These are phyloP conservation scores for Potamilus streckersoni DNA, from an alignment of 1,140 invertebrate species.

Conservation along the genomic window DNA sequence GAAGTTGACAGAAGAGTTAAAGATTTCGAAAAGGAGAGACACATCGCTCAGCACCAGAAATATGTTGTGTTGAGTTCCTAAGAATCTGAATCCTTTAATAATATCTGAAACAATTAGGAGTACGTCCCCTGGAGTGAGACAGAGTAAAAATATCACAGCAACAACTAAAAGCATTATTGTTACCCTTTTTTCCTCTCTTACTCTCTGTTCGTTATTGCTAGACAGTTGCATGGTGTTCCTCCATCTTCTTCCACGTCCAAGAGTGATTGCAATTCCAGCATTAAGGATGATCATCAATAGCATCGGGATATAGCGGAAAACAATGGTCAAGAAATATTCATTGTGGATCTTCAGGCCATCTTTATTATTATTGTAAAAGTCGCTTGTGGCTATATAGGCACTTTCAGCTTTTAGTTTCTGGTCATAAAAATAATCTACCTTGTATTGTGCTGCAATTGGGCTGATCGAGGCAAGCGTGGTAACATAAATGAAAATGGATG, in stretches of 20 bases:
- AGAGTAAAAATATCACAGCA: slow-evolving; percentile 29
- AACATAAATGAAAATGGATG: slow-evolving; percentile 14
- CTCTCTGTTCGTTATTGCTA: slow-evolving; percentile 9
- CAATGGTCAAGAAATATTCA: slow-evolving; percentile 25
- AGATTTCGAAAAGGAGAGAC: slow-evolving; percentile 24
- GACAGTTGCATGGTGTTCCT: slow-evolving; percentile 9
- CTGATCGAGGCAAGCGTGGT: slow-evolving; percentile 9
- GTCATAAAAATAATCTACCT: not conserved
- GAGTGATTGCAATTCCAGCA: slow-evolving; percentile 22
- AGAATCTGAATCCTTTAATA: slow-evolving; percentile 19
- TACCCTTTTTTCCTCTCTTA: slow-evolving; percentile 24
- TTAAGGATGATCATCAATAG: slow-evolving; percentile 29
- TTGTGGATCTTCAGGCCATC: slow-evolving; percentile 29
- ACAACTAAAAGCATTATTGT: slow-evolving; percentile 38
- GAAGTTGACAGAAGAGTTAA: slow-evolving; percentile 43
- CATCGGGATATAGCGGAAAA: slow-evolving; percentile 38
- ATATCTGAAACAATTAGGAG: slow-evolving; percentile 17
- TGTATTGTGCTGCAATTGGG: slow-evolving; percentile 28
- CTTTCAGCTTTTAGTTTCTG: not conserved
- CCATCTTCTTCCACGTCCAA: slow-evolving; percentile 21
- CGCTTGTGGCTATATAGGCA: slow-evolving; percentile 18
- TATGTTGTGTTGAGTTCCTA: slow-evolving; percentile 35
- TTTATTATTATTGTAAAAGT: slow-evolving; percentile 27
- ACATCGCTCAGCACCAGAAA: slow-evolving; percentile 37
- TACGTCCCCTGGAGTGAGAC: slow-evolving; percentile 32